Evolutionary conservation across 1,140 invertebrate species (phyloP).

Genomic region (Cecropterus lyciades): DNA sequence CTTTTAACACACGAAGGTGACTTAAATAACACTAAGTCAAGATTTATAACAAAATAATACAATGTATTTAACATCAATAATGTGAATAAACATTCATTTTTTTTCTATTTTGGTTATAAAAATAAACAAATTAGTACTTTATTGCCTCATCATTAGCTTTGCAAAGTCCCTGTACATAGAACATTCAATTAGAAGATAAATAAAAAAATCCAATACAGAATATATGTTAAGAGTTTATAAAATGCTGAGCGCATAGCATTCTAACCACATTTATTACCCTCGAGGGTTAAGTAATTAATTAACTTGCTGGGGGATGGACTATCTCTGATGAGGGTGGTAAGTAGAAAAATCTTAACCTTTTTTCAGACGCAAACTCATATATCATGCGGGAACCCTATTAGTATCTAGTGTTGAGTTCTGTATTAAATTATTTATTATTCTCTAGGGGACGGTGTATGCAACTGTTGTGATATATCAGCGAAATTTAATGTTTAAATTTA

Average conservation of each 20-base stretch:
- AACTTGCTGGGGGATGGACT: constrained; percentile 17
- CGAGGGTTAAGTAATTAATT: constrained; percentile 29
- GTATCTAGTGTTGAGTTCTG: no score
- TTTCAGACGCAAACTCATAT: constrained; percentile 18
- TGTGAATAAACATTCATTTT: no score
- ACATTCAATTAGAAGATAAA: background rate
- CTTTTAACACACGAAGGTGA: no score
- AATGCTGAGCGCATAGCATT: background rate
- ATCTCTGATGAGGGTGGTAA: constrained; percentile 17
- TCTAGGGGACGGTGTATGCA: background rate
- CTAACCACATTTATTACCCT: constrained; percentile 22
- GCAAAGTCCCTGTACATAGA: no score
- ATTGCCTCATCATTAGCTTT: no score
- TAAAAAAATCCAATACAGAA: background rate
- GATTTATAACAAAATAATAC: no score
- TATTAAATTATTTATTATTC: constrained; percentile 23
- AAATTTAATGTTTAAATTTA: no score
- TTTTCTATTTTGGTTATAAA: no score
- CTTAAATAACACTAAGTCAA: no score
- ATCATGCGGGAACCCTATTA: constrained; percentile 4
- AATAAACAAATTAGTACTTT: no score
- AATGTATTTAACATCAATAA: no score
- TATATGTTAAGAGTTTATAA: background rate
- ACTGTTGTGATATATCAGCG: constrained; percentile 10
- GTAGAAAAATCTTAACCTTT: constrained; percentile 21